Evolutionary conservation across 2,797 vertebrate species (phyloP), one percentile per base, ranked within the genome.

Genomic region (Enteromius treurensis): DNA sequence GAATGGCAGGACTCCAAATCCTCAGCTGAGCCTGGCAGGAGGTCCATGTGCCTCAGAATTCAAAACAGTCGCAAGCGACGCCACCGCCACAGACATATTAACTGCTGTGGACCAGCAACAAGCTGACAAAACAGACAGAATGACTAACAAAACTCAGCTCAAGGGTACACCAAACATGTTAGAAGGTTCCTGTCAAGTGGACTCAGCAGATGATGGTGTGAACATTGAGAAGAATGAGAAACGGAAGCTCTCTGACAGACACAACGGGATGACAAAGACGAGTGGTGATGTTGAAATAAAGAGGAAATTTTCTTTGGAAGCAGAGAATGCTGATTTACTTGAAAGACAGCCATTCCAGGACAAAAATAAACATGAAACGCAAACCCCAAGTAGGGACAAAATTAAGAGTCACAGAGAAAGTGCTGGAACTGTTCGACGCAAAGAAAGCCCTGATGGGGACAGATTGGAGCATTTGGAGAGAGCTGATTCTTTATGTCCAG

Each of bases 41-140:
- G 85, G 55, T 9, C 87, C 82, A 85, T 87, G 79, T 76, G 85
- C 23, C 80, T 87, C 64, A 42, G 82, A 85, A 75, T 81, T 49
- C 32, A 42, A 69, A 67, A 78, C 68, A 7, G 86, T 81, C n/a
- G 84, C 67, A 85, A 88, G 79, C 67, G 32, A 13, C 84, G 53
- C 49, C 45, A 83, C 45, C 75, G 37, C 47, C 58, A 83, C 75
- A 2, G 85, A 26, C 82, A 81, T 47, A 45, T 75, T 65, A 67
- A 32, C 82, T 86, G 89, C 87, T 23, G 91, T 91, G 91, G 92
- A 92, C 53, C 88, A 89, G 82, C 87, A 89, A 29, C 83, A 86
- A 49, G 19, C 37, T 51, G 67, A 79, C 60, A 23, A 7, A 19
- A 19, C 26, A 34, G 85, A 84, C 4, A 58, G 65, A 82, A 81